Base-by-base conservation (phyloP, 2,888 invertebrate genomes). In the Hypolimnas misippus region DNA sequence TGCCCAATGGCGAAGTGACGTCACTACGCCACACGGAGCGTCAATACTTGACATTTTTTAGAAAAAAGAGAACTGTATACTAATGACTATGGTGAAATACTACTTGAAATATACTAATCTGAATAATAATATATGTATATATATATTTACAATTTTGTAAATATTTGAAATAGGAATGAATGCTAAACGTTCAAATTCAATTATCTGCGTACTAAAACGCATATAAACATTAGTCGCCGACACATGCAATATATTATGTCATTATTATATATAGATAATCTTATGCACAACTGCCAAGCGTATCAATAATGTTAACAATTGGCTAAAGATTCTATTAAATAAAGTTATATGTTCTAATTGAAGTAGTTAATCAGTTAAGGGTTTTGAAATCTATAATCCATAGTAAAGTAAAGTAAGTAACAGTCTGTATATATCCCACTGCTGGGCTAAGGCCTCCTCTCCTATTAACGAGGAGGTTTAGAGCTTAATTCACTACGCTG, bases 1-100 rank as follows among this genome's bases (percentile, higher is more conserved):
- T 50, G 61, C 67, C 68, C 58, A 61, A 42, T 29, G 44, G 4
- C 12, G 16, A 1, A n/a, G 17, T 21, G 52, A 52, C 52, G 49
- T 49, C 29, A 14, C 12, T n/a, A 38, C n/a, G n/a, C n/a, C n/a
- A n/a, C n/a, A n/a, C 29, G 7, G n/a, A n/a, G 6, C 14, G 29
- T 29, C 7, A 12, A 49, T 12, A 49, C 25, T 21, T 21, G 21
- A 17, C n/a, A 42, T 21, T 42, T 42, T 42, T 42, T 46, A 19
- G 10, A 46, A 46, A 44, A 10, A 3, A 46, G 4, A 40, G 4
- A 14, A 16, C n/a, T n/a, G n/a, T n/a, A n/a, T 6, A 14, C 3
- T 40, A 25, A 35, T 38, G 40, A 16, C 40, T 40, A 40, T 4
- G 4, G 5, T 5, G n/a, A 35, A 35, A 35, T 35, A 14, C 40